Base-by-base conservation (phyloP, 2,888 invertebrate genomes). In the Tiliacea aurago region DNA sequence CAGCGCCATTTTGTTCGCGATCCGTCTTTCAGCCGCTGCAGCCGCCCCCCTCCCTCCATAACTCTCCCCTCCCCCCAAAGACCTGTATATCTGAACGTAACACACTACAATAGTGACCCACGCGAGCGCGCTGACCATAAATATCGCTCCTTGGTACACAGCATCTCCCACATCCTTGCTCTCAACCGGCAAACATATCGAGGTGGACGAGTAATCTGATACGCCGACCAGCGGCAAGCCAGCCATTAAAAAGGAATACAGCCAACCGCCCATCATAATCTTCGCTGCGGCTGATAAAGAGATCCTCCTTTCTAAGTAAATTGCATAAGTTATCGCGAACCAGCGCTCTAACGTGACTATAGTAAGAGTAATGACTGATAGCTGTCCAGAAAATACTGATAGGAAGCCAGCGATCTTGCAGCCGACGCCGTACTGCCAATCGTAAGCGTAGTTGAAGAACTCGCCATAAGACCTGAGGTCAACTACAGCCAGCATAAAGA, bases 1-100 rank as follows among this genome's bases (percentile, higher is more conserved):
- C n/a, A 99, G 94, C 0, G 98, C 98, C 98, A 99, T 99, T 90
- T 98, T 98, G 91, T 98, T 98, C 47, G 99, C 99, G 37, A 99
- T 97, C 0, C 98, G 97, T 94, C 95, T 98, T 97, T 86, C 98
- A 95, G 89, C 97, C 61, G 86, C 98, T 86, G 84, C 98, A 91
- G 93, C 98, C 95, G 92, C 97, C 89, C 73, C 97, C 94, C 91
- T 96, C 13, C 96, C 96, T 0, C 98, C 98, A 80, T 98, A 98
- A 70, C 95, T 96, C 41, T 98, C 96, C 0, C 97, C 97, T 51
- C 97, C 97, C 0, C 98, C 97, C 77, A 99, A 95, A 64, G 98
- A 98, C 76, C 98, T 96, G 93, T 99, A 99, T 91, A 99, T 99
- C 93, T 98, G 98, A 9, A 97, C 97, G 94, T 99, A 99, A 91